These are phyloP conservation scores for Melanotaenia boesemani DNA, from an alignment of 2,797 vertebrate species.

Conservation along the genomic window DNA sequence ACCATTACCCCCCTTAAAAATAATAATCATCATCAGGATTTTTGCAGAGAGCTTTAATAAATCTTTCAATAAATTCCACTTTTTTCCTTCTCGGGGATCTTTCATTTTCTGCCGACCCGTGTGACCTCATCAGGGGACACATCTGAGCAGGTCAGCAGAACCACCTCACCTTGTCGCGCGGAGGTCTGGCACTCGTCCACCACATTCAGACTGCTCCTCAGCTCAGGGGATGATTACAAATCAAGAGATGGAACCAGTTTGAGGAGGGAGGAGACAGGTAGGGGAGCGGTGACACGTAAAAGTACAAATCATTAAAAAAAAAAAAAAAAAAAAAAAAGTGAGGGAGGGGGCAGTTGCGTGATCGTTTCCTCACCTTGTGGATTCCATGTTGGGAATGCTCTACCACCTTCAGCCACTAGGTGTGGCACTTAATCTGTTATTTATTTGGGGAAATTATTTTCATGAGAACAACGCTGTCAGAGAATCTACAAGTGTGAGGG, in stretches of 20 bases:
- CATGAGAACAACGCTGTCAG: slow-evolving; percentile 16
- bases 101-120: slow-evolving; percentile 31
- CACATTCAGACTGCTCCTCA: slow-evolving; percentile 49
- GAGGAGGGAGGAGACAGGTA: neutral
- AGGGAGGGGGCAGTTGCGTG: neutral
- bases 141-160: slow-evolving; percentile 8
- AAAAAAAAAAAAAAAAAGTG: neutral
- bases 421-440: slow-evolving; percentile 90
- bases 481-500: slow-evolving; percentile 3
- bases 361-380: slow-evolving; percentile 9
- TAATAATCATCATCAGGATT: slow-evolving; percentile 47
- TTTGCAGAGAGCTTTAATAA: slow-evolving; percentile 54
- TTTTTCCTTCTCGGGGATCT: slow-evolving; percentile 28
- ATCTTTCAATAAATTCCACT: slow-evolving; percentile 42
- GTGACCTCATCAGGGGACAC: slow-evolving; percentile 35
- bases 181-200: slow-evolving; percentile 37
- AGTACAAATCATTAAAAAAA: neutral
- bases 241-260: neutral
- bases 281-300: too few species aligned
- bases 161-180: slow-evolving; percentile 24
- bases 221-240: slow-evolving; percentile 28
- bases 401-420: slow-evolving; percentile 87
- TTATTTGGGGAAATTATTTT: slow-evolving; percentile 74
- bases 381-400: slow-evolving; percentile 61
- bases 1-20: neutral